These are phyloP conservation scores for Sceliomorpha sp. DNA, from an alignment of 2,888 invertebrate species.

Conservation along the genomic window DNA sequence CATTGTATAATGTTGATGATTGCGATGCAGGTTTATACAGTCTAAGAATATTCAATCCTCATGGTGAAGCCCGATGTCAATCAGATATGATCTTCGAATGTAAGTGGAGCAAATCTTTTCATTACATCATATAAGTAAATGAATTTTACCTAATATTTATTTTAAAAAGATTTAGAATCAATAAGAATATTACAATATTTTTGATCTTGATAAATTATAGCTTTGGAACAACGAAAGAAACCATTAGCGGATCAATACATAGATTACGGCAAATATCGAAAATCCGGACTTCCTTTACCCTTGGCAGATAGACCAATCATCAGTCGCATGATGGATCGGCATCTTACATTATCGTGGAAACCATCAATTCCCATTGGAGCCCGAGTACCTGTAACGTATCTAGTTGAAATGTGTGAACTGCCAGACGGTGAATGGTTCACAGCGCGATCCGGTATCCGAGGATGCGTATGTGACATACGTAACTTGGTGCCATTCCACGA, in stretches of 20 bases:
- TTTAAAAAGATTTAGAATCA: no score
- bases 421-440: slow-evolving; percentile 97
- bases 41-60: slow-evolving; percentile 90
- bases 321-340: slow-evolving; percentile 93
- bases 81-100: slow-evolving; percentile 91
- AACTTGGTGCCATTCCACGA: slow-evolving; percentile 95
- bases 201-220: slow-evolving; percentile 75
- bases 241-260: slow-evolving; percentile 89
- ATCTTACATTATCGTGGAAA: slow-evolving; percentile 94
- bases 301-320: slow-evolving; percentile 95
- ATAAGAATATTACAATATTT: no score
- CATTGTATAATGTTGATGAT: slow-evolving; percentile 88
- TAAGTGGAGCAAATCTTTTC: slow-evolving; percentile 81
- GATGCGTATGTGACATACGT: slow-evolving; percentile 93
- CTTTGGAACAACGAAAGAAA: slow-evolving; percentile 86
- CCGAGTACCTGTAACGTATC: slow-evolving; percentile 94
- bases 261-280: slow-evolving; percentile 91
- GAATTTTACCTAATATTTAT: no score
- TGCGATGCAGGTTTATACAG: slow-evolving; percentile 92
- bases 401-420: slow-evolving; percentile 95
- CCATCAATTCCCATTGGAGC: slow-evolving; percentile 94
- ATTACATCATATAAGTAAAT: no score
- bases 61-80: slow-evolving; percentile 90
- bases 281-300: slow-evolving; percentile 92
- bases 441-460: slow-evolving; percentile 90